Base-by-base conservation (phyloP, 1,140 invertebrate genomes). In the Melitaea cinxia region DNA sequence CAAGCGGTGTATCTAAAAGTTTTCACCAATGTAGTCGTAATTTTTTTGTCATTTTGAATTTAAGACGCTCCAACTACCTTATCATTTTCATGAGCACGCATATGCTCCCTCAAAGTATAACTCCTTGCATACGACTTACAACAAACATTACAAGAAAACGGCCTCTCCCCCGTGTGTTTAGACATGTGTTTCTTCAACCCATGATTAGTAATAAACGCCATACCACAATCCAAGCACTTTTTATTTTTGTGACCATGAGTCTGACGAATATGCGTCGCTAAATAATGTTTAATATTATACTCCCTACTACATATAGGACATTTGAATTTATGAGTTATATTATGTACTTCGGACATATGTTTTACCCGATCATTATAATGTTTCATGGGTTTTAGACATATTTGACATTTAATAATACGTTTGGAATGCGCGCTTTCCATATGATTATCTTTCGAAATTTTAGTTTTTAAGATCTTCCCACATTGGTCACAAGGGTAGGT, bases 261-360 rank as follows among this genome's bases (percentile, higher is more conserved):
- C 47, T 89, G 85, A 9, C 87, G 65, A 59, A 89, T 83, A 39
- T 89, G 87, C 12, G 87, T 88, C 0, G 85, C 76, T 23, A 89
- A 66, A 73, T 89, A 87, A 76, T 88, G 87, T 42, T 88, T 89
- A 39, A 88, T 80, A 57, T 86, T 87, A 45, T 86, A 89, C 19
- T 82, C 84, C 12, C 80, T 58, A 5, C 60, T 50, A 39, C 83
- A 89, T 23, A 86, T 75, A 0, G 75, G 78, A 59, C 87, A 89
- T 75, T 77, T 78, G 37, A 89, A 89, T 30, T 75, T 85, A 56
- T 89, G 78, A 0, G 83, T 89, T 6, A 89, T 83, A 15, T 83
- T 77, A 30, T 89, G 87, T 0, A 71, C 78, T 54, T 83, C 83
- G 0, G 85, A 88, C 87, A 89, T 89, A 49, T 89, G 87, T 66